Percentiles rank a stretch among this genome's conserved stretches.
Evolutionary conservation across 2,797 vertebrate species (phyloP).

Genomic region (Alfaro cultratus): DNA sequence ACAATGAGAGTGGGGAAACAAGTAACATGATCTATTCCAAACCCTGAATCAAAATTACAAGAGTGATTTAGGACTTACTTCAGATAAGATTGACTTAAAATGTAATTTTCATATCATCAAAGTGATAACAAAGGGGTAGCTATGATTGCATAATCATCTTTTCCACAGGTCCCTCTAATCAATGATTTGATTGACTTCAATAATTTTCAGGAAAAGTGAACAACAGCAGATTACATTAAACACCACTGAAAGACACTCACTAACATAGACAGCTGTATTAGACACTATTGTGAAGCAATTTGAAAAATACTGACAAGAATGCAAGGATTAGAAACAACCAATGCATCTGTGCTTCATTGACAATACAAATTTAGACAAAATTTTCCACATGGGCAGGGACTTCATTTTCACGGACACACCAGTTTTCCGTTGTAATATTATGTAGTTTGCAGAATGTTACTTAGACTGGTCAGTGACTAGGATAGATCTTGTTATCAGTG

Average conservation of each 20-base stretch:
- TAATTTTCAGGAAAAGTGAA: constrained; percentile 4
- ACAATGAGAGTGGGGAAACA: constrained; percentile 16
- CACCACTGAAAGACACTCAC: not conserved
- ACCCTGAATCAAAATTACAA: constrained; percentile 31
- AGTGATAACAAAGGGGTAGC: constrained; percentile 35
- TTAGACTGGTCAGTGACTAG: not conserved
- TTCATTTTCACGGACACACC: not conserved
- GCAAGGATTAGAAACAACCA: not conserved
- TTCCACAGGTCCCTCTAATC: constrained; percentile 30
- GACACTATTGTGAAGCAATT: not conserved
- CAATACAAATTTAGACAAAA: not conserved
- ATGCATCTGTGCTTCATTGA: not conserved
- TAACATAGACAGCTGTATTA: not conserved
- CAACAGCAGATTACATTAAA: not conserved
- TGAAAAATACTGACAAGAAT: not conserved
- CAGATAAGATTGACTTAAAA: constrained; percentile 17
- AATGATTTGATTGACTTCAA: constrained; percentile 33
- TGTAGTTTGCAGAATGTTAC: not conserved
- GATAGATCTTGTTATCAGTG: not conserved
- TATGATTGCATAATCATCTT: constrained; percentile 22
- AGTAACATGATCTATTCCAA: constrained; percentile 24
- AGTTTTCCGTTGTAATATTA: not conserved
- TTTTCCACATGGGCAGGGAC: not conserved
- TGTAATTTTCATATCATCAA: constrained; percentile 2
- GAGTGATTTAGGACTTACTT: constrained; percentile 42